These are phyloP conservation scores for Centropristis striata DNA, from an alignment of 2,113 vertebrate species.

Conservation along the genomic window DNA sequence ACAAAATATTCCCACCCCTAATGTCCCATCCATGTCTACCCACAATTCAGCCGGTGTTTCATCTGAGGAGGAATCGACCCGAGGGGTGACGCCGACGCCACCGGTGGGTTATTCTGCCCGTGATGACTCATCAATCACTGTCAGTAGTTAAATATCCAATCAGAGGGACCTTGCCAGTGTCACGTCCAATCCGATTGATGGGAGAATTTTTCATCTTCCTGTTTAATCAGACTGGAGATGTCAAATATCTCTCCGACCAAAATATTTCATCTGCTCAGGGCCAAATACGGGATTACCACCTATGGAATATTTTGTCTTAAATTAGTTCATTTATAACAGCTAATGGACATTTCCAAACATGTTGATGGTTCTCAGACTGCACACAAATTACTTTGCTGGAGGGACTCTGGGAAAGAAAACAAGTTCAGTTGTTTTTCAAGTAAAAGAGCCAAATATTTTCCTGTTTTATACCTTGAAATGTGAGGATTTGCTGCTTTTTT, in stretches of 20 bases:
- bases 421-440: not conserved
- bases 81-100: constrained; percentile 29
- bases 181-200: constrained; percentile 74
- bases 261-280: constrained; percentile 52
- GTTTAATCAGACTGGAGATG: constrained; percentile 56
- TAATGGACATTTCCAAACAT: constrained; percentile 22
- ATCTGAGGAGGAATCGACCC: constrained; percentile 64
- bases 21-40: constrained; percentile 15
- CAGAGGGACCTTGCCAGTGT: constrained; percentile 79
- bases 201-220: constrained; percentile 64
- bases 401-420: not conserved
- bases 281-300: not conserved
- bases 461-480: not conserved
- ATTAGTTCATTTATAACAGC: not conserved
- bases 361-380: not conserved
- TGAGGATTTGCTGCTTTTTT: not conserved
- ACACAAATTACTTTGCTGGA: not conserved
- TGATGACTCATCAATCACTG: constrained; percentile 79
- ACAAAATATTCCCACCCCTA: not conserved
- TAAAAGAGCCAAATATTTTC: not conserved
- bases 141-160: constrained; percentile 81
- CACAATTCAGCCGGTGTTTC: constrained; percentile 55
- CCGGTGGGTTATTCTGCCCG: constrained; percentile 15
- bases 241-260: constrained; percentile 41
- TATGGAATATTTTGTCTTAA: not conserved